These are phyloP conservation scores for Myocastor coypus DNA, from an alignment of 2,113 vertebrate species.

Conservation along the genomic window DNA sequence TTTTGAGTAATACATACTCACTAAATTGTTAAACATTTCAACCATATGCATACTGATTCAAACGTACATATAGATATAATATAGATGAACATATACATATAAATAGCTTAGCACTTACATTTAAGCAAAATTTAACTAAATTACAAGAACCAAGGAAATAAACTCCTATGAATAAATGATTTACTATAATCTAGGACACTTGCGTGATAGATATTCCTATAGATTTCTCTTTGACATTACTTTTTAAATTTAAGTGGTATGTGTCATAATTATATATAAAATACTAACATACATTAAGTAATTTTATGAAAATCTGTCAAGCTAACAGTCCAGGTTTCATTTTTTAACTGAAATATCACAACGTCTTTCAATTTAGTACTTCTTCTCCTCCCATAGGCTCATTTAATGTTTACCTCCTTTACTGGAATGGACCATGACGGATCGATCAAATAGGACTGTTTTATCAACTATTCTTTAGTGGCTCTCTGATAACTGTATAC, in stretches of 20 bases:
- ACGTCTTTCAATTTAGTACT: not conserved
- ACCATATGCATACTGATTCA: not conserved
- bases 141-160: not conserved
- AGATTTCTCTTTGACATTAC: not conserved
- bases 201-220: not conserved
- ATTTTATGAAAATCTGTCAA: not conserved
- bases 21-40: not conserved
- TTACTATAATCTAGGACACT: not conserved
- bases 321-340: not conserved
- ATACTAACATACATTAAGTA: not conserved
- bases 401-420: not conserved
- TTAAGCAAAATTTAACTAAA: not conserved
- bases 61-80: not conserved
- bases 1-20: not conserved
- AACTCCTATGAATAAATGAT: not conserved
- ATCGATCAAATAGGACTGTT: not conserved
- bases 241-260: not conserved
- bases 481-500: not conserved
- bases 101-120: not conserved
- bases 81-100: not conserved
- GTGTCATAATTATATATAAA: not conserved
- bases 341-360: not conserved
- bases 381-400: not conserved
- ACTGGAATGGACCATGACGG: not conserved
- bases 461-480: not conserved